phyloP scores from a whole-genome alignment of 2,888 invertebrate genomes.

The Dolomedes plantarius region DNA sequence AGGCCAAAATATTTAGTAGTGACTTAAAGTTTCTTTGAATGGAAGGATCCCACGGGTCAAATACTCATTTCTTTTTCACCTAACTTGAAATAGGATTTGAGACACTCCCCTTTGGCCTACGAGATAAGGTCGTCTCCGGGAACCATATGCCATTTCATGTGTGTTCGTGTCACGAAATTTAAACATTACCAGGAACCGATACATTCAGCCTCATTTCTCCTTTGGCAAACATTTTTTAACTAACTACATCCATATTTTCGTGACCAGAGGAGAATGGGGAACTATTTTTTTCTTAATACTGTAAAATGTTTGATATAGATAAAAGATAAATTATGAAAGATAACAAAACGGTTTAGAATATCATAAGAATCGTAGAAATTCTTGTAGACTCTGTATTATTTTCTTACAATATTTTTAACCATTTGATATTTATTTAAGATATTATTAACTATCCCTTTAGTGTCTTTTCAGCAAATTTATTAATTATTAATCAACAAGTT shows the following conservation, averaged over 20 bases:
- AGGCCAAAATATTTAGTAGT: neutral
- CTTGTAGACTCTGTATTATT: no score
- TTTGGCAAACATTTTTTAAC: neutral
- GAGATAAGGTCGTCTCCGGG: neutral
- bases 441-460: no score
- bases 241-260: neutral
- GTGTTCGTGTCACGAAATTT: constrained; percentile 58
- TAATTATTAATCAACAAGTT: no score
- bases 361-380: no score
- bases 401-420: no score
- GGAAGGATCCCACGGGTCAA: neutral
- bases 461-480: no score
- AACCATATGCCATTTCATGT: constrained; percentile 55
- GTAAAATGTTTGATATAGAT: neutral
- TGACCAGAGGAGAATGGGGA: neutral
- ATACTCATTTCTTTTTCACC: neutral
- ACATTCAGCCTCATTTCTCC: neutral
- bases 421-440: no score
- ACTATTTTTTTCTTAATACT: neutral
- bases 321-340: neutral
- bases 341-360: no score
- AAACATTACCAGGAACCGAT: constrained; percentile 45
- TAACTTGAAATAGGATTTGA: neutral
- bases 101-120: neutral
- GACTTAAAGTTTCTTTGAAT: neutral